Conservation (phyloP, 2,888 invertebrate genomes). For the Cosmia trapezina region DNA sequence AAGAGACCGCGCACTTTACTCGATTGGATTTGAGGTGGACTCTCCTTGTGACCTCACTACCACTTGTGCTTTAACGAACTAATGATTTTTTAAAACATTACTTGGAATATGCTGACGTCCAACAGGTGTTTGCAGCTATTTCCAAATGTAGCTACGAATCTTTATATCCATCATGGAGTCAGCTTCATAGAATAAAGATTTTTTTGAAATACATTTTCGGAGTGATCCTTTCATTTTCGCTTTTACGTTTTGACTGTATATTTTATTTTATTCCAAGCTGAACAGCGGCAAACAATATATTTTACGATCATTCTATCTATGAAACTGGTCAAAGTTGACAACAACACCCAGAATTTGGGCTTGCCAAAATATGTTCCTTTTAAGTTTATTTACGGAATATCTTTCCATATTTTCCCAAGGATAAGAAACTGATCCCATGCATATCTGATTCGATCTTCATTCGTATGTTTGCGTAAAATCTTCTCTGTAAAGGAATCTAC, state of each 20-base stretch:
- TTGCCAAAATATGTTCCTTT: constrained; percentile 70
- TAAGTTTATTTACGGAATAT: constrained; percentile 80
- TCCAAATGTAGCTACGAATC: constrained; percentile 44
- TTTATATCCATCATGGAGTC: constrained; percentile 40
- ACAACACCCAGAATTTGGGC: constrained; percentile 59
- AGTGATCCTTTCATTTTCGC: constrained; percentile 50
- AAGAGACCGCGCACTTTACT: constrained; percentile 83
- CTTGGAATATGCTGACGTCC: constrained; percentile 44
- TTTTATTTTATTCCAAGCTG: constrained; percentile 58
- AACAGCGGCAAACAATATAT: constrained; percentile 53
- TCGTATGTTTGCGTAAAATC: constrained; percentile 86
- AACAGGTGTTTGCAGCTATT: constrained; percentile 62
- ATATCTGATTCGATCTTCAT: constrained; percentile 87
- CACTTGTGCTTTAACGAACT: constrained; percentile 62
- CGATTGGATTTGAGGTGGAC: constrained; percentile 86
- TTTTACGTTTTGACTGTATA: constrained; percentile 38
- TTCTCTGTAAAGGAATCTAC: constrained; percentile 84
- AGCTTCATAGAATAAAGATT: constrained; percentile 37
- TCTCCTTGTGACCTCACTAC: constrained; percentile 74
- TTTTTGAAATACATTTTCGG: constrained; percentile 50
- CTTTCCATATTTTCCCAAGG: constrained; percentile 79
- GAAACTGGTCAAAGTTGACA: constrained; percentile 61
- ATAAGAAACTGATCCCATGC: constrained; percentile 86
- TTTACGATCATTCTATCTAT: constrained; percentile 54
- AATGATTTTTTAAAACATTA: constrained; percentile 63